Conservation (phyloP, 2,113 vertebrate genomes). For the Psephotus haematonotus region DNA sequence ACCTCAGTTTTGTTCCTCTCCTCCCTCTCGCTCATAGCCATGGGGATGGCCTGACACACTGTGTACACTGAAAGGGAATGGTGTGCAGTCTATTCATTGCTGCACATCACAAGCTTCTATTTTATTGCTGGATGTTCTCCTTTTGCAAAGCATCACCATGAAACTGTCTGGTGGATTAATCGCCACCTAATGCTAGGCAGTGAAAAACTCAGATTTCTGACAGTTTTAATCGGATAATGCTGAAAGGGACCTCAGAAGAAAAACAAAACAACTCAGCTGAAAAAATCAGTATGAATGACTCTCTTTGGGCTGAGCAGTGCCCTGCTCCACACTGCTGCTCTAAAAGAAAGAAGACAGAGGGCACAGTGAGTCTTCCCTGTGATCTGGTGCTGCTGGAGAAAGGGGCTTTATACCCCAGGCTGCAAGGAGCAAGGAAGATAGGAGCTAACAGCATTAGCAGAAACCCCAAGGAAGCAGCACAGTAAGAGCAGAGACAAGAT, state of each 20-base stretch:
- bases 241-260: conserved; percentile 27
- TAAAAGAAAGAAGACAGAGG: background rate
- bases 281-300: conserved; percentile 25
- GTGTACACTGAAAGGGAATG: background rate
- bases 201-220: conserved; percentile 17
- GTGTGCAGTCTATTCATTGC: background rate
- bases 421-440: background rate
- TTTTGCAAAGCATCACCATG: background rate
- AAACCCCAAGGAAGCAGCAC: background rate
- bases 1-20: background rate
- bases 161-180: conserved; percentile 43
- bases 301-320: background rate
- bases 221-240: conserved; percentile 41
- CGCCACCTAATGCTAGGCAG: background rate
- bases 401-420: background rate
- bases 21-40: background rate
- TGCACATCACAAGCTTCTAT: conserved; percentile 5
- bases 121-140: conserved; percentile 24
- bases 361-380: background rate
- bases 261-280: conserved; percentile 41
- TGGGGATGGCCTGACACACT: background rate
- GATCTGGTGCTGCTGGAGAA: background rate
- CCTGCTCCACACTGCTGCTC: background rate
- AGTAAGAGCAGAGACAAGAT: background rate
- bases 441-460: background rate